Percentiles rank a stretch among this genome's conserved stretches.
Conservation (phyloP, 1,140 invertebrate species). For the Popillia japonica region DNA sequence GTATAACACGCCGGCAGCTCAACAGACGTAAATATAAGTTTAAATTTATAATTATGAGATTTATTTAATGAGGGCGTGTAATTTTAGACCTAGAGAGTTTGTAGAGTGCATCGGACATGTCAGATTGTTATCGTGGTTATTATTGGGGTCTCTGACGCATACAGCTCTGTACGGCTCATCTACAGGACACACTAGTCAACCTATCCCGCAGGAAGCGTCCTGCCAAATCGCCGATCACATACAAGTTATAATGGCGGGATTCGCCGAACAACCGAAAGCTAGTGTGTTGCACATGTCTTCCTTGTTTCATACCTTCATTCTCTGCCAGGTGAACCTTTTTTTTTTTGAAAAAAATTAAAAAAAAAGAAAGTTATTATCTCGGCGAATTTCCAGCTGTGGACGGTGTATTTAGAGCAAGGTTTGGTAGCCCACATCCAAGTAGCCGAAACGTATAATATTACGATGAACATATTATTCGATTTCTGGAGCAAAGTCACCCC, state of each 20-base stretch:
- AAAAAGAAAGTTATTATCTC: too few relatives aligned
- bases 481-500: constrained; percentile 99
- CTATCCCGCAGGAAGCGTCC: constrained; percentile 94
- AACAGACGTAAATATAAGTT: constrained; percentile 76
- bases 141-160: constrained; percentile 92
- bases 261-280: constrained; percentile 94
- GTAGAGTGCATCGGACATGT: constrained; percentile 95
- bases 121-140: constrained; percentile 92
- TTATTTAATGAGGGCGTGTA: background rate
- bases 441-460: constrained; percentile 74
- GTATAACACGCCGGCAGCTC: constrained; percentile 82
- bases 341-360: background rate
- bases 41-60: background rate
- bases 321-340: constrained; percentile 71
- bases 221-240: constrained; percentile 97
- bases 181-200: constrained; percentile 72
- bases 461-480: constrained; percentile 89
- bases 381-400: constrained; percentile 89
- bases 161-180: constrained; percentile 70
- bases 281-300: constrained; percentile 93
- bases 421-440: constrained; percentile 72
- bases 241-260: constrained; percentile 93
- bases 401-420: constrained; percentile 94
- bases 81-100: constrained; percentile 87
- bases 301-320: constrained; percentile 81